Evolutionary conservation across 2,888 invertebrate genomes (phyloP), one percentile per base, ranked within the genome.

Genomic region (Automeris io): DNA sequence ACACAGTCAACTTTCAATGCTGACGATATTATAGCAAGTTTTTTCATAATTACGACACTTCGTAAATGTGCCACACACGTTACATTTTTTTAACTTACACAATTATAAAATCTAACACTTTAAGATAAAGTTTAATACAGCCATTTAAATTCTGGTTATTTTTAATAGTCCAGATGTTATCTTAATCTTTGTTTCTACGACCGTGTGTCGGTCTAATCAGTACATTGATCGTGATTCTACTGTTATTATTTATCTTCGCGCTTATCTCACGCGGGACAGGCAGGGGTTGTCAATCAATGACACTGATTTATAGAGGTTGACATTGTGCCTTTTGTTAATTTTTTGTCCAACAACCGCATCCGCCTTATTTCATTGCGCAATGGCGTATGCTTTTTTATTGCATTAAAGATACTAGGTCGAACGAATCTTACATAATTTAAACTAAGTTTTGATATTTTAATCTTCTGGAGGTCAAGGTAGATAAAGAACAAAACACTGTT

Each of bases 1-100:
- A 55, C 57, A 29, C 16, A 39, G 46, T 39, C 51, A 45, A 56
- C 56, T 59, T 54, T 55, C 59, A 47, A 29, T 5, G 16, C 29
- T 29, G 29, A 29, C 29, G 29, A 16, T 16, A 29, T 29, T 29
- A 29, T 16, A 29, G 29, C 29, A 8, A 29, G 16, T 16, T 11
- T 29, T 29, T 29, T 29, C 7, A n/a, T n/a, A 29, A 29, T 29
- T 29, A 29, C 29, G 29, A 29, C 29, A 29, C 16, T 29, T 29
- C 9, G 29, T 29, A 29, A 29, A 16, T 16, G 29, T 16, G 29
- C 29, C 29, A 29, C 29, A 29, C 29, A 29, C 29, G 29, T 16
- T 16, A 29, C 29, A 16, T 29, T 29, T 16, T 29, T 29, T 16
- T 29, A 26, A 7, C n/a, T n/a, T 29, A 29, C 4, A 16, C 29